Evolutionary conservation across 2,113 vertebrate genomes (phyloP).

Genomic region (Rattus rattus): DNA sequence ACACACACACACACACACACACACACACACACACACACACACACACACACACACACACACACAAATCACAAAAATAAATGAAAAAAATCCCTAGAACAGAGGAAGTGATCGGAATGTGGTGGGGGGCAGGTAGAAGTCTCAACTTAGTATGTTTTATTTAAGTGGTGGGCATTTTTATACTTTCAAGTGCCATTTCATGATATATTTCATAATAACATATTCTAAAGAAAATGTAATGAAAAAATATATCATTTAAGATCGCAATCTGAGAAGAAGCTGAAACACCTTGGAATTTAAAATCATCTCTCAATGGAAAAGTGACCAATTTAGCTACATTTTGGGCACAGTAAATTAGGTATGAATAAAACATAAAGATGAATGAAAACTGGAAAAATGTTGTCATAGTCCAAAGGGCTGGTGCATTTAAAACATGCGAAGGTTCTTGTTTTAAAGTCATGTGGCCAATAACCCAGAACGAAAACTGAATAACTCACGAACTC

Average conservation of each 20-base stretch:
- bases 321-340: not conserved
- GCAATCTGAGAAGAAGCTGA: not conserved
- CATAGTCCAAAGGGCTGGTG: not conserved
- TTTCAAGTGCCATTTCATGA: conserved; percentile 11
- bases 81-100: not conserved
- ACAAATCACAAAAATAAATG: not conserved
- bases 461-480: not conserved
- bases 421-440: not conserved
- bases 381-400: not conserved
- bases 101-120: not conserved
- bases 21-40: no score
- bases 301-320: not conserved
- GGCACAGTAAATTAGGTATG: not conserved
- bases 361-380: conserved; percentile 46
- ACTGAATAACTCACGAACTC: not conserved
- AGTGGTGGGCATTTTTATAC: not conserved
- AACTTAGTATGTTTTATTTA: conserved; percentile 3
- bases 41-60: not conserved
- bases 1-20: not conserved
- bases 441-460: conserved; percentile 1
- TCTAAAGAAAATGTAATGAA: not conserved
- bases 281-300: conserved; percentile 36
- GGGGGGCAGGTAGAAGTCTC: not conserved
- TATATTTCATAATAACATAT: not conserved
- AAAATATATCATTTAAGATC: conserved; percentile 46